Conservation (phyloP, 2,797 vertebrate species). For the Hoplostethus atlanticus region DNA sequence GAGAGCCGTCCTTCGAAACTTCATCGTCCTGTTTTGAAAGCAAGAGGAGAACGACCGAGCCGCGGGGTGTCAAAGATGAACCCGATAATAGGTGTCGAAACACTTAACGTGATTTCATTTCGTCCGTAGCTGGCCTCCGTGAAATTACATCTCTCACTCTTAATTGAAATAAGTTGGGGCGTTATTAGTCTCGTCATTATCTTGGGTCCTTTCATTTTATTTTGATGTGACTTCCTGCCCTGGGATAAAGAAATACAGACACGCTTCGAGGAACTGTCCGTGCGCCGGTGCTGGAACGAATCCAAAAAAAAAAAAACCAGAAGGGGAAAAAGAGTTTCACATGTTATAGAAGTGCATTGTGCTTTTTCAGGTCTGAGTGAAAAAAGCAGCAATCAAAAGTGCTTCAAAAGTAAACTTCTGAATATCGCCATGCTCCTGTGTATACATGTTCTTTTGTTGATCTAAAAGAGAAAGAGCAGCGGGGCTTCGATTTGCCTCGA, state of each 20-base stretch:
- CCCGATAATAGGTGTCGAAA: constrained; percentile 55
- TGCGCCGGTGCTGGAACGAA: neutral
- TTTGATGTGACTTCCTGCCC: constrained; percentile 39
- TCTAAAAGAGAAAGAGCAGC: neutral
- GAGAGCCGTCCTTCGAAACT: constrained; percentile 23
- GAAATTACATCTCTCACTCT: constrained; percentile 69
- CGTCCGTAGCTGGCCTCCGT: constrained; percentile 48
- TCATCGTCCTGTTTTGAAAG: constrained; percentile 29
- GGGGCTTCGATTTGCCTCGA: neutral
- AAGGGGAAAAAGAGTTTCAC: no score
- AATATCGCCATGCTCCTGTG: neutral
- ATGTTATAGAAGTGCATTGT: no score
- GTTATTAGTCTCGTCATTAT: constrained; percentile 54
- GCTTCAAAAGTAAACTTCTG: constrained; percentile 10
- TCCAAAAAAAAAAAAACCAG: constrained; percentile 3
- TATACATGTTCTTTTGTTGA: neutral
- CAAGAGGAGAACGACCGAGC: constrained; percentile 25
- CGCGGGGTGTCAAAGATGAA: constrained; percentile 52
- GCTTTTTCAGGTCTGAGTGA: neutral
- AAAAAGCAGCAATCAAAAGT: neutral
- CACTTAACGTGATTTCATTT: constrained; percentile 54
- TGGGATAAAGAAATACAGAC: neutral
- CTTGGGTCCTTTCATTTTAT: constrained; percentile 27
- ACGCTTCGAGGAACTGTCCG: constrained; percentile 7
- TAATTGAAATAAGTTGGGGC: constrained; percentile 67